Evolutionary conservation across 2,113 vertebrate genomes (phyloP).

Genomic region (Tragelaphus imberbis): DNA sequence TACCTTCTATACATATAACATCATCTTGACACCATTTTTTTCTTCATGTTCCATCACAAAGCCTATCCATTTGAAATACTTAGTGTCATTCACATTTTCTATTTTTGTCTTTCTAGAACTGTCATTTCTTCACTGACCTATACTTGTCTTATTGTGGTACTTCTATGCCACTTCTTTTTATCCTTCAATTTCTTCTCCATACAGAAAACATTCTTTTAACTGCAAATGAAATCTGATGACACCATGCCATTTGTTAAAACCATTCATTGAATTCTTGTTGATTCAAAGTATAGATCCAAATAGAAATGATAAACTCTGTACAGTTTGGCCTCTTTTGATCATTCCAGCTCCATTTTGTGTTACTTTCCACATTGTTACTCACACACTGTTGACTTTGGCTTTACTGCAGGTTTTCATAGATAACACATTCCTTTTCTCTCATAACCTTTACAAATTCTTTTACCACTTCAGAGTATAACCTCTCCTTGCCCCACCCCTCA

Average conservation of each 20-base stretch:
- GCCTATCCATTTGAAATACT: background rate
- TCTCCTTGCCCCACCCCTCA: accelerated
- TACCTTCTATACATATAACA: background rate
- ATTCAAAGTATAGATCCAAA: background rate
- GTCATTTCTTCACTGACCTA: background rate
- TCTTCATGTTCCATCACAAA: background rate
- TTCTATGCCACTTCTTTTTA: background rate
- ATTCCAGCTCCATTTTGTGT: background rate
- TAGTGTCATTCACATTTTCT: background rate
- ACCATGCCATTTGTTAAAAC: background rate
- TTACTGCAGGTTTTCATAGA: background rate
- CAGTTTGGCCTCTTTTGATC: background rate
- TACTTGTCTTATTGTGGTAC: background rate
- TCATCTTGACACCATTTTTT: background rate
- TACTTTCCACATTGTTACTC: background rate
- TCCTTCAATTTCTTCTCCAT: background rate
- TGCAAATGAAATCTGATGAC: background rate
- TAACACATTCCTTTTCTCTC: background rate
- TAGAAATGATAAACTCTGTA: background rate
- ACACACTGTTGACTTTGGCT: background rate
- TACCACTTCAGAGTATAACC: background rate
- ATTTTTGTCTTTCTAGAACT: background rate
- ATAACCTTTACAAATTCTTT: background rate
- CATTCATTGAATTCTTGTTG: background rate
- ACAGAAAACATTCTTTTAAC: background rate